Conservation (phyloP, 2,888 invertebrate species). For the Pseudoips prasinana region DNA sequence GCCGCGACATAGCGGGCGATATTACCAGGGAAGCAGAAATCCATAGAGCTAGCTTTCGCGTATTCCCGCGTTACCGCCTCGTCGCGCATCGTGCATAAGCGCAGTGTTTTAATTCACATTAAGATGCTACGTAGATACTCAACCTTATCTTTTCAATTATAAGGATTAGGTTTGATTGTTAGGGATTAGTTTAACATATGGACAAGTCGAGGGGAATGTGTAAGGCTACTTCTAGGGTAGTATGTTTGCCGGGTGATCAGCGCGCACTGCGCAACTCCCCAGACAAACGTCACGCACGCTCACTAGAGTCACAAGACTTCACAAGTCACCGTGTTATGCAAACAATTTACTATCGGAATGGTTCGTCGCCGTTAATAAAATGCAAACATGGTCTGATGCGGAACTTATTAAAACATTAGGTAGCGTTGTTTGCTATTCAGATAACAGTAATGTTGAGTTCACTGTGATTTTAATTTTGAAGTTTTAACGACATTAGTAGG, state of each 20-base stretch:
- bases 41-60: conserved; percentile 22
- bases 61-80: conserved; percentile 5
- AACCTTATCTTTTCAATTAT: neutral
- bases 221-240: conserved; percentile 37
- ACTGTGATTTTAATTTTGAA: no score
- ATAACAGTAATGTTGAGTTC: no score
- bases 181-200: conserved; percentile 19
- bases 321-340: conserved; percentile 39
- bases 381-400: no score
- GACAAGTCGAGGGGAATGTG: conserved; percentile 49
- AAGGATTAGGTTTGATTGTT: conserved; percentile 29
- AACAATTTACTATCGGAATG: conserved; percentile 35
- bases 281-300: conserved; percentile 67
- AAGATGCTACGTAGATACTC: conserved; percentile 10
- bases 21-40: conserved; percentile 57
- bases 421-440: no score
- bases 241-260: conserved; percentile 70
- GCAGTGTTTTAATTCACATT: conserved; percentile 24
- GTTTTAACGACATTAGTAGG: no score
- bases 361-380: no score
- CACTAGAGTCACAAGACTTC: conserved; percentile 23
- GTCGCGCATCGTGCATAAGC: conserved; percentile 23
- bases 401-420: no score
- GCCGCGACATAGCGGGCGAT: conserved; percentile 71
- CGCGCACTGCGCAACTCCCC: conserved; percentile 82